Evolutionary conservation across 2,797 vertebrate species (phyloP).

Genomic region (Loris lydekkerianus): DNA sequence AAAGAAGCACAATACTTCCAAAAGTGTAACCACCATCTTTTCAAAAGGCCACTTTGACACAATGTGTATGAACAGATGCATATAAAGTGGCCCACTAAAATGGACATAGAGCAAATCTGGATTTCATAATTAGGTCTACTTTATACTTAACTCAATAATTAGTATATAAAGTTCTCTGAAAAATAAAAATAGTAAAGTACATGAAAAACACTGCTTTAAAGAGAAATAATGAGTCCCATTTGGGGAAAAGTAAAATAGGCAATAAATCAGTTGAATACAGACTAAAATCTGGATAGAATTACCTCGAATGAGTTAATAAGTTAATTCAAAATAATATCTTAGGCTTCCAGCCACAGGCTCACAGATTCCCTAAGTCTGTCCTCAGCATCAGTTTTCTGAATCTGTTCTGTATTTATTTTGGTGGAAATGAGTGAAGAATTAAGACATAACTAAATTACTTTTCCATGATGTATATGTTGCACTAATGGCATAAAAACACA

Average conservation of each 20-base stretch:
- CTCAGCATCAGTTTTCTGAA: constrained; percentile 77
- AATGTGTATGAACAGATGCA: not conserved
- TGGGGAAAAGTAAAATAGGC: constrained; percentile 83
- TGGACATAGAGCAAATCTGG: not conserved
- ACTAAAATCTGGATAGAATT: constrained; percentile 85
- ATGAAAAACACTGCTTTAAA: constrained; percentile 73
- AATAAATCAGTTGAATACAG: constrained; percentile 85
- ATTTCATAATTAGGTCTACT: constrained; percentile 54
- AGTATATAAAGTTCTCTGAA: constrained; percentile 61
- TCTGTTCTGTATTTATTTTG: constrained; percentile 85
- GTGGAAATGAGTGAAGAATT: constrained; percentile 84
- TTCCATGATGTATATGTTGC: constrained; percentile 77
- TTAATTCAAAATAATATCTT: constrained; percentile 87
- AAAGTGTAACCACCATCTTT: not conserved
- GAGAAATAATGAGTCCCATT: constrained; percentile 79
- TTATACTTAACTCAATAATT: constrained; percentile 62
- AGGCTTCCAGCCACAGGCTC: constrained; percentile 80
- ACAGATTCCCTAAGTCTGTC: constrained; percentile 78
- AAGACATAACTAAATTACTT: constrained; percentile 81
- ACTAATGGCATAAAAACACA: constrained; percentile 69
- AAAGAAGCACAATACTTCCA: not conserved
- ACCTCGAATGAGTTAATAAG: constrained; percentile 86
- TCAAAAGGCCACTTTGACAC: constrained; percentile 7
- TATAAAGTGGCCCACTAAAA: not conserved
- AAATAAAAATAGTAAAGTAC: constrained; percentile 74